Percentiles rank a stretch among this genome's conserved stretches.
Conservation (phyloP, 2,797 vertebrate genomes). For the Sebastiscus tertius region DNA sequence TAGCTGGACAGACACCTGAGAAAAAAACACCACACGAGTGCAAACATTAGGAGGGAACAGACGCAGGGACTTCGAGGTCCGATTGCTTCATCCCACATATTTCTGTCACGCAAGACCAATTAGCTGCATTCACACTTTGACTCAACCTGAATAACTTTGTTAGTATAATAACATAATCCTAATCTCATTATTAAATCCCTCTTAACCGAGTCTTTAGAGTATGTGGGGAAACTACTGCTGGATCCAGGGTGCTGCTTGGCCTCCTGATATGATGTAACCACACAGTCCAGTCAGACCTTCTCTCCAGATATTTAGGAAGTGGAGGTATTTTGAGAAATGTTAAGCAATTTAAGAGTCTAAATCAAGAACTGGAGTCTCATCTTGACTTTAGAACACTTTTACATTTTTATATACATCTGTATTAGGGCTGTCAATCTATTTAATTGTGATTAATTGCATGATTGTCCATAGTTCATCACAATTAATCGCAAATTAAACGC, state of each 20-base stretch:
- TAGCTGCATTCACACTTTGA: constrained; percentile 18
- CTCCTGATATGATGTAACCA: neutral
- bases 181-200: constrained; percentile 44
- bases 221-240: constrained; percentile 19
- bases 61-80: neutral
- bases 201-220: constrained; percentile 30
- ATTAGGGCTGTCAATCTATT: neutral
- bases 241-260: constrained; percentile 16
- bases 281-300: neutral
- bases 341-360: neutral
- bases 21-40: constrained; percentile 46
- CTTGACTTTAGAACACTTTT: neutral
- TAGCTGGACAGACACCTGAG: constrained; percentile 80
- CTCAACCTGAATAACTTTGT: constrained; percentile 31
- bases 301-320: neutral
- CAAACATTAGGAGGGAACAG: constrained; percentile 16
- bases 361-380: neutral
- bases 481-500: no score
- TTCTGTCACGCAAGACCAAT: constrained; percentile 12
- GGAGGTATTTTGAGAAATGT: neutral
- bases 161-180: constrained; percentile 52
- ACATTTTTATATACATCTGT: neutral
- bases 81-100: neutral
- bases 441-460: no score
- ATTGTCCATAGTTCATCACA: no score